Evolutionary conservation across 2,113 vertebrate species (phyloP).

Genomic region (Shinisaurus crocodilurus): DNA sequence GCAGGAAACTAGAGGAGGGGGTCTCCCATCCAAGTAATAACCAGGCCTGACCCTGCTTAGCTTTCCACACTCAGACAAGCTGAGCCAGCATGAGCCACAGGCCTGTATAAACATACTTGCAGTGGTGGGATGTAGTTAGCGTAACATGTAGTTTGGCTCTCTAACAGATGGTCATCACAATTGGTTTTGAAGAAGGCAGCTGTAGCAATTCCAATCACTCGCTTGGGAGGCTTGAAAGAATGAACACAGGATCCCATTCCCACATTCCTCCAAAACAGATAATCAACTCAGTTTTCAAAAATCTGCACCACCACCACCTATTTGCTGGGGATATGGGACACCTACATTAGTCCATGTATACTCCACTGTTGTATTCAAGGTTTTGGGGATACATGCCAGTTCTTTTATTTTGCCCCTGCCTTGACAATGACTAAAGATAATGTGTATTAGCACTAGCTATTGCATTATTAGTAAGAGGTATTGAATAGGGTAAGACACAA

Average conservation of each 20-base stretch:
- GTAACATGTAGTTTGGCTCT: too few species aligned
- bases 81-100: too few species aligned
- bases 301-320: neutral
- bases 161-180: neutral
- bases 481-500: neutral
- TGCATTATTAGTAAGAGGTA: neutral
- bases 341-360: neutral
- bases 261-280: neutral
- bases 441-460: neutral
- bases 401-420: neutral
- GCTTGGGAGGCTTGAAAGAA: neutral
- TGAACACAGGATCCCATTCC: slow-evolving; percentile 2
- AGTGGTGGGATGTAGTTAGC: too few species aligned
- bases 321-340: neutral
- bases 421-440: neutral
- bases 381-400: neutral
- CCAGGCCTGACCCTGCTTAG: too few species aligned
- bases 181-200: neutral
- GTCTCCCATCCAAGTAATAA: too few species aligned
- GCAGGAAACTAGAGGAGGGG: too few species aligned
- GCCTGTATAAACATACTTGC: too few species aligned
- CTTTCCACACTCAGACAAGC: too few species aligned
- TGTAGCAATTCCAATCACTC: neutral
- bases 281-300: too few species aligned
- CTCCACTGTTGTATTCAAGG: neutral